Conservation (phyloP, 1,140 invertebrate species). For the Apis cerana region DNA sequence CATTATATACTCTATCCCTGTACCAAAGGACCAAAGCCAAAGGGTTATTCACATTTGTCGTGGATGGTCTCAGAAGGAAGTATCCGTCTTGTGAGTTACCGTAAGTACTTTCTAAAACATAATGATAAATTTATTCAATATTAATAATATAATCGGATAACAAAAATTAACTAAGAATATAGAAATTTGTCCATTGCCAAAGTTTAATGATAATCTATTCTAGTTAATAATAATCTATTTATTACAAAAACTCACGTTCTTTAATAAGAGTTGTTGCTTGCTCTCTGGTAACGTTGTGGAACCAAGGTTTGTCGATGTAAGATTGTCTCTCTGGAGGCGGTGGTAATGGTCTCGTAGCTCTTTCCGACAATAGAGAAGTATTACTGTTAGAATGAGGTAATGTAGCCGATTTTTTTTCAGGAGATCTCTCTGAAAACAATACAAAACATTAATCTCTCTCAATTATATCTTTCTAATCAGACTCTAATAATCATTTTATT, state of each 20-base stretch:
- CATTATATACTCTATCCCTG: constrained; percentile 77
- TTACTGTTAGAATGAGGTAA: constrained; percentile 72
- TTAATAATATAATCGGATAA: neutral
- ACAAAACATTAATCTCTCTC: too few relatives aligned
- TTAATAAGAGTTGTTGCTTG: constrained; percentile 74
- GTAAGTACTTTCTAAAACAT: constrained; percentile 69
- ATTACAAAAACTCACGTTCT: constrained; percentile 69
- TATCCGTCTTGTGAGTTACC: constrained; percentile 72
- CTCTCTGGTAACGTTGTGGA: constrained; percentile 76
- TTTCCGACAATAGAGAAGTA: constrained; percentile 67
- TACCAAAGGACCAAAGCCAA: constrained; percentile 76
- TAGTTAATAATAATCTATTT: too few relatives aligned
- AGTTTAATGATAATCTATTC: neutral
- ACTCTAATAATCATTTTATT: neutral
- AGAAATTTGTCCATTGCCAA: neutral
- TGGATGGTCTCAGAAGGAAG: constrained; percentile 78
- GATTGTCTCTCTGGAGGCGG: constrained; percentile 74
- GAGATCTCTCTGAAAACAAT: constrained; percentile 73
- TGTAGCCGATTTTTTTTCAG: constrained; percentile 76
- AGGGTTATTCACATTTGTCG: constrained; percentile 74
- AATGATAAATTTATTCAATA: neutral
- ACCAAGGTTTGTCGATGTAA: constrained; percentile 77
- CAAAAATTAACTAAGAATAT: too few relatives aligned
- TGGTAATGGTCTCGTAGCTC: constrained; percentile 75
- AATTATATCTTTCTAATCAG: neutral